Percentiles rank a stretch among this genome's conserved stretches.
These are phyloP conservation scores for Scolanthus callimorphus DNA, from an alignment of 92 coral and sea anemone genomes.

Conservation along the genomic window DNA sequence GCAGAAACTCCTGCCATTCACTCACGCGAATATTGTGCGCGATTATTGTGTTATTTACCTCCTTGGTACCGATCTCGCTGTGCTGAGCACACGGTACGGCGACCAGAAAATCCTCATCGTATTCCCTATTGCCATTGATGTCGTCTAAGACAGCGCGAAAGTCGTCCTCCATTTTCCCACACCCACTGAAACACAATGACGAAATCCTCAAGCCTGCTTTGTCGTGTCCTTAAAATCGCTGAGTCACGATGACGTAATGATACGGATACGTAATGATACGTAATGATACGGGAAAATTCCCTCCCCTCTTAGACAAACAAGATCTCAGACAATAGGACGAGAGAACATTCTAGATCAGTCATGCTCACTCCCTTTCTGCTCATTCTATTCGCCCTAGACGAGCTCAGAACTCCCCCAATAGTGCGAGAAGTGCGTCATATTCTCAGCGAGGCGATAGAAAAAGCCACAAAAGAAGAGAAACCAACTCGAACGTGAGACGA, in stretches of 20 bases:
- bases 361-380: neutral
- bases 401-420: neutral
- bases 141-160: neutral
- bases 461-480: neutral
- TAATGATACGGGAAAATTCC: neutral
- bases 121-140: slow-evolving; percentile 8
- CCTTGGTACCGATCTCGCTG: neutral
- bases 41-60: neutral
- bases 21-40: slow-evolving; percentile 2
- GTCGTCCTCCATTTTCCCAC: too few relatives aligned
- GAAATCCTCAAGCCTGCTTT: neutral
- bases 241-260: neutral
- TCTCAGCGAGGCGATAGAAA: neutral
- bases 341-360: neutral
- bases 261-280: neutral
- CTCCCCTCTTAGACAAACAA: neutral
- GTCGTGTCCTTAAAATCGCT: neutral
- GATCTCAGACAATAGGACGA: neutral
- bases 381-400: neutral
- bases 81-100: slow-evolving; percentile 1
- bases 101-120: slow-evolving; percentile 6
- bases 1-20: neutral
- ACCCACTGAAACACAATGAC: too few relatives aligned
- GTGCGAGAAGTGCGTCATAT: neutral
- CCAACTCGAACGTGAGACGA: neutral